Base-by-base conservation (phyloP, 35 echinoderm and acorn worm species). In the Hemicentrotus pulcherrimus region DNA sequence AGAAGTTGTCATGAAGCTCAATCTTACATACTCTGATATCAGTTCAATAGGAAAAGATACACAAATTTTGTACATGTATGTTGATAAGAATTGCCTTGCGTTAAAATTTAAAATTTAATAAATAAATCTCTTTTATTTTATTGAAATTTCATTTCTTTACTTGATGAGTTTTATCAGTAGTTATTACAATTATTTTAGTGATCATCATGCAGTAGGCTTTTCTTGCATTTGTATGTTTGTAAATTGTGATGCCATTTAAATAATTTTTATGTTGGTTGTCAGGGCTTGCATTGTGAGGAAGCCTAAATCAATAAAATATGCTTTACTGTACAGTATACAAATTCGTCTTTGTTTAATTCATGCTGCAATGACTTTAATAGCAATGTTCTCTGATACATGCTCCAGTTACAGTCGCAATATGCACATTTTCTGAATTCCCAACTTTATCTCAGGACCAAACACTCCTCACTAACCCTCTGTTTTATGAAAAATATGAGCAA, bases 301-400 rank as follows among this genome's bases (percentile, higher is more conserved):
- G 88, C 88, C 88, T 90, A 16, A 45, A 90, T 47, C 32, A 45
- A 45, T 90, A 90, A 90, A 31, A 90, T 45, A 90, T 90, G 88
- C 88, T 90, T 90, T 90, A 45, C 88, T 90, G 88, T 90, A 90
- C 88, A 90, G 88, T 90, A 33, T 90, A 90, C 88, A 90, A 45
- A 11, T 13, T 22, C 45, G 88, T 41, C 88, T 47, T 90, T 47
- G 45, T 89, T 35, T 31, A 13, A 35, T 13, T 89, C 45, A 32
- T 89, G 31, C 31, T 89, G 7, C 11, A 59, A 0, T 41, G 35
- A 41, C 35, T 41, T 41, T n/a, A n/a, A n/a, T n/a, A n/a, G n/a
- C n/a, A n/a, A n/a, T n/a, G n/a, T n/a, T n/a, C n/a, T n/a, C n/a
- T n/a, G n/a, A n/a, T n/a, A n/a, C n/a, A n/a, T n/a, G n/a, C n/a